Conservation (phyloP, 2,797 vertebrate genomes). For the Microchirus variegatus region DNA sequence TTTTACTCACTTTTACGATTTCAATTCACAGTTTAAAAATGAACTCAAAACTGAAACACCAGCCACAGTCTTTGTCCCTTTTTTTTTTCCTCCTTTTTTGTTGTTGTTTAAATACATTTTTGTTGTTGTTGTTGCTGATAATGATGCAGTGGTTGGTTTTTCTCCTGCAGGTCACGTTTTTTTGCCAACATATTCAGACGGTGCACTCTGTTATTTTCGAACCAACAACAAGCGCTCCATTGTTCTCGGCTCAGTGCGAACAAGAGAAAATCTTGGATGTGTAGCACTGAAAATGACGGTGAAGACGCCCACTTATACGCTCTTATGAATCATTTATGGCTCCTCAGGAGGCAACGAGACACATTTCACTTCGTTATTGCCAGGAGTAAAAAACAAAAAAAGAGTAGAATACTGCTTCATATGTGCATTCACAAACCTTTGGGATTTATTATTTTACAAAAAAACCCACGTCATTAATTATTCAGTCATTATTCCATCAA, state of each 20-base stretch:
- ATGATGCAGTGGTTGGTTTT: constrained; percentile 33
- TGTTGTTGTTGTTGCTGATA: constrained; percentile 4
- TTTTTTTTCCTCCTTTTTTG: neutral
- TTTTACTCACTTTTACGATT: too few relatives aligned
- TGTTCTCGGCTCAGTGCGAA: constrained; percentile 45
- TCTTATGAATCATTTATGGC: constrained; percentile 48
- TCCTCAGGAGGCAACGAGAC: constrained; percentile 18
- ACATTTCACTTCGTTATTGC: constrained; percentile 4
- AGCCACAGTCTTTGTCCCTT: neutral
- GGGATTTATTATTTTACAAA: too few relatives aligned
- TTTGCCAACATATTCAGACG: constrained; percentile 45
- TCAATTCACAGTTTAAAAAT: too few relatives aligned
- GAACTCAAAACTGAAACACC: too few relatives aligned
- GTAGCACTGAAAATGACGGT: constrained; percentile 38
- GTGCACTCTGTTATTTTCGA: constrained; percentile 37
- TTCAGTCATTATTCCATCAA: too few relatives aligned
- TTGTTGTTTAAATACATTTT: constrained; percentile 9
- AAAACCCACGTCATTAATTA: too few relatives aligned
- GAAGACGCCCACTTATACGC: constrained; percentile 12
- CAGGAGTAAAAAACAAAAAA: constrained; percentile 2
- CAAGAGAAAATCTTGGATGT: constrained; percentile 32
- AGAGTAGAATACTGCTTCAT: too few relatives aligned
- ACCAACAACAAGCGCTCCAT: constrained; percentile 48
- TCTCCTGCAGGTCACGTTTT: constrained; percentile 11
- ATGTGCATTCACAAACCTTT: too few relatives aligned